Evolutionary conservation across 92 coral and sea anemone species (phyloP).

Genomic region (Zoanthus gigantus): DNA sequence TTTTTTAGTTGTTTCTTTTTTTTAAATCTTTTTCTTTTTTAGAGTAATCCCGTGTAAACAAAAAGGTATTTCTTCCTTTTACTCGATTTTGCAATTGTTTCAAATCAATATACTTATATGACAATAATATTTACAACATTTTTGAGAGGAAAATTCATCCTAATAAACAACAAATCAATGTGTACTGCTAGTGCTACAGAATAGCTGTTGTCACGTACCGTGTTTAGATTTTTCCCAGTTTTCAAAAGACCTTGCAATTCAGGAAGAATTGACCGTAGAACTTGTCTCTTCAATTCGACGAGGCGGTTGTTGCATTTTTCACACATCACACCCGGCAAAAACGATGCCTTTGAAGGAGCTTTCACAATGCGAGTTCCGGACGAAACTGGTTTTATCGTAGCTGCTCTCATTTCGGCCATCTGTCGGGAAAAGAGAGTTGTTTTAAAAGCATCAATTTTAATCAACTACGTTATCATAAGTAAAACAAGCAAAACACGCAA

Average conservation of each 20-base stretch:
- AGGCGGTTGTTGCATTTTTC: conserved; percentile 97
- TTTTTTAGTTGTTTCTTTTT: neutral
- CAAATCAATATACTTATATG: neutral
- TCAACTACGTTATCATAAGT: conserved; percentile 1
- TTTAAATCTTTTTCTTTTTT: neutral
- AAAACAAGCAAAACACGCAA: neutral
- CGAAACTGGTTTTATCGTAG: conserved; percentile 42
- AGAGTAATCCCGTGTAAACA: neutral
- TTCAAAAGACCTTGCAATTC: conserved; percentile 92
- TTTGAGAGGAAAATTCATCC: neutral
- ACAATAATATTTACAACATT: conserved; percentile 12
- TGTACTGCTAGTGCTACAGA: neutral
- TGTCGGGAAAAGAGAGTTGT: conserved; percentile 30
- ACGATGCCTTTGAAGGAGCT: conserved; percentile 13
- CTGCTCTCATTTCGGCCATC: conserved; percentile 86
- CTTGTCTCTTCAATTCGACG: conserved; percentile 93
- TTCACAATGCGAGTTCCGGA: conserved; percentile 35
- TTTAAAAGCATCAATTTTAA: neutral
- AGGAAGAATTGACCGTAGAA: conserved; percentile 87
- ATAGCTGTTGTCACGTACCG: conserved; percentile 16
- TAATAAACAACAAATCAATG: neutral
- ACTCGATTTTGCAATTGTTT: neutral
- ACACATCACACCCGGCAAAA: conserved; percentile 91
- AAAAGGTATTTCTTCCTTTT: neutral
- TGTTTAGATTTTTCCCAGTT: conserved; percentile 74